Conservation (phyloP, 2,888 invertebrate species). For the Empis livida region DNA sequence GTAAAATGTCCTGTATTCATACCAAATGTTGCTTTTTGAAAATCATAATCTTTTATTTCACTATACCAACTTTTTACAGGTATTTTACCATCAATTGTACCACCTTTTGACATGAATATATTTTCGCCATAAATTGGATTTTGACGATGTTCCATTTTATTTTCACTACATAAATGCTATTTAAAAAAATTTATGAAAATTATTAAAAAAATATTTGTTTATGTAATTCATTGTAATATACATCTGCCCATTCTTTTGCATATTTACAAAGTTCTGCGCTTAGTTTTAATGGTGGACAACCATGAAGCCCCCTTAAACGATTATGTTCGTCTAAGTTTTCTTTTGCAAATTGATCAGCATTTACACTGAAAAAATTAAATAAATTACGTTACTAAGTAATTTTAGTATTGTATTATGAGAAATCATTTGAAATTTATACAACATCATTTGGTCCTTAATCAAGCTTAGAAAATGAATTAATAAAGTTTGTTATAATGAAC, state of each 20-base stretch:
- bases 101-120: slow-evolving; percentile 64
- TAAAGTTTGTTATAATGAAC: no score
- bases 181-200: neutral
- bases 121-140: slow-evolving; percentile 74
- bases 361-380: no score
- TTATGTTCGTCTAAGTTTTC: slow-evolving; percentile 58
- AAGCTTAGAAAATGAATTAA: no score
- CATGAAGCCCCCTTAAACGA: slow-evolving; percentile 51
- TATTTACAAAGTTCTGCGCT: slow-evolving; percentile 52
- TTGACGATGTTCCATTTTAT: slow-evolving; percentile 57
- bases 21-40: slow-evolving; percentile 46
- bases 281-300: slow-evolving; percentile 50
- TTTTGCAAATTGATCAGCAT: neutral
- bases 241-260: slow-evolving; percentile 56
- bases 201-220: no score
- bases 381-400: no score
- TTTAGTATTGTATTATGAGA: no score
- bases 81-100: slow-evolving; percentile 49
- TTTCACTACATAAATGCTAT: slow-evolving; percentile 23
- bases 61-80: slow-evolving; percentile 67
- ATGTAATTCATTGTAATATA: neutral
- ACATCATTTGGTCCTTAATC: no score
- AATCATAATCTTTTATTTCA: slow-evolving; percentile 52
- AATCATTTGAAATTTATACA: no score
- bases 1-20: slow-evolving; percentile 62